Conservation (phyloP, 2,113 vertebrate species). For the Eira barbara region DNA sequence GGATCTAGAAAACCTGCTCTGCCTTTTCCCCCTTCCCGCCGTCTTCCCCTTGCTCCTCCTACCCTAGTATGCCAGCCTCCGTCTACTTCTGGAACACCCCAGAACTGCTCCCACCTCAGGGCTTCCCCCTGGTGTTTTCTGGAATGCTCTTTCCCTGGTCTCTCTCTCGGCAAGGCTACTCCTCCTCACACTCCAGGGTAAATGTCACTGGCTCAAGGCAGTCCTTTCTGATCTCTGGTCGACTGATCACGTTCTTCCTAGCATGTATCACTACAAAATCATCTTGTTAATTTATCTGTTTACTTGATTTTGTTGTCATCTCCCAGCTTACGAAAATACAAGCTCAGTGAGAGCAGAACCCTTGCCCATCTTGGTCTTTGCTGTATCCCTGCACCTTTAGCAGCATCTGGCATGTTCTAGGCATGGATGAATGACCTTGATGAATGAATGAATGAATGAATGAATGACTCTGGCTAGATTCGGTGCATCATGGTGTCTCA, state of each 20-base stretch:
- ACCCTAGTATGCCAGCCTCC: too few species aligned
- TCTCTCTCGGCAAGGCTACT: not conserved
- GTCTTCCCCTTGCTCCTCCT: too few species aligned
- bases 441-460: not conserved
- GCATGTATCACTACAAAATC: not conserved
- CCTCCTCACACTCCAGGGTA: not conserved
- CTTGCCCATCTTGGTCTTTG: too few species aligned
- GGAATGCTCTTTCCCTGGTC: not conserved
- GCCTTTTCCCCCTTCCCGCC: not conserved
- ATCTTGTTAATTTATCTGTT: not conserved
- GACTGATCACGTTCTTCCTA: too few species aligned
- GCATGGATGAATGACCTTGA: accelerated
- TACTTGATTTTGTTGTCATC: not conserved
- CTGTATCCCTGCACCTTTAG: not conserved
- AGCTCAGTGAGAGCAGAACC: not conserved
- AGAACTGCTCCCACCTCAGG: accelerated
- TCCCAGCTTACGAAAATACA: not conserved
- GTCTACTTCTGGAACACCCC: not conserved
- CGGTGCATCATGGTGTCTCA: accelerated
- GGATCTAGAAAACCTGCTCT: accelerated
- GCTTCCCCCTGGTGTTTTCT: not conserved
- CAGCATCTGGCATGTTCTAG: not conserved
- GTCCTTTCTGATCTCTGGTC: too few species aligned
- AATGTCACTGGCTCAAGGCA: not conserved
- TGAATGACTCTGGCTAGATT: not conserved